phyloP scores from a whole-genome alignment of 1,140 invertebrate genomes.

The Dysdera silvatica region DNA sequence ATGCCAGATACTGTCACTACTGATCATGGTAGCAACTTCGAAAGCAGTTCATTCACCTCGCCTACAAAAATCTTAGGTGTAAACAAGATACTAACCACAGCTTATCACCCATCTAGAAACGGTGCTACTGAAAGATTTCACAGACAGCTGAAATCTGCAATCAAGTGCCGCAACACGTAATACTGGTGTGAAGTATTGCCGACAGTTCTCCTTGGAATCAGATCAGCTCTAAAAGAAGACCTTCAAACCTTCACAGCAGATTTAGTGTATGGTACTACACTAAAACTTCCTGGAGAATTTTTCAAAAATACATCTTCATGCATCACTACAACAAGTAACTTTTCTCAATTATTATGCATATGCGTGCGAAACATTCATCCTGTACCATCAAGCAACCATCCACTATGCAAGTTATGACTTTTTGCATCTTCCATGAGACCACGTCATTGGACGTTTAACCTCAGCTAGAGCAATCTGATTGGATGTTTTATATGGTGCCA shows the following conservation, averaged over 20 bases:
- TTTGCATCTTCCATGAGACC: too few relatives aligned
- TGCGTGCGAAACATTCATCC: too few relatives aligned
- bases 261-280: constrained; percentile 31
- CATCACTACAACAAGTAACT: too few relatives aligned
- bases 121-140: constrained; percentile 42
- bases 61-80: neutral
- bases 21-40: neutral
- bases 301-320: neutral
- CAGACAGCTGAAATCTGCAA: constrained; percentile 41
- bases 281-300: constrained; percentile 31
- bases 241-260: constrained; percentile 22
- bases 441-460: too few relatives aligned
- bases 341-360: too few relatives aligned
- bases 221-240: constrained; percentile 35
- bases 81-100: neutral
- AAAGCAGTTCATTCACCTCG: neutral
- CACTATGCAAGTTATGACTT: too few relatives aligned
- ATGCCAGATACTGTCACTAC: neutral
- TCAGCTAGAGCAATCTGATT: too few relatives aligned
- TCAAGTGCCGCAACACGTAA: constrained; percentile 13
- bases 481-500: too few relatives aligned
- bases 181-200: constrained; percentile 41
- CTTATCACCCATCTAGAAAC: constrained; percentile 38
- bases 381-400: too few relatives aligned
- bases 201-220: constrained; percentile 38